Percentiles rank a stretch among this genome's conserved stretches.
Evolutionary conservation across 2,113 vertebrate species (phyloP).

Genomic region (Poeciliopsis occidentalis): DNA sequence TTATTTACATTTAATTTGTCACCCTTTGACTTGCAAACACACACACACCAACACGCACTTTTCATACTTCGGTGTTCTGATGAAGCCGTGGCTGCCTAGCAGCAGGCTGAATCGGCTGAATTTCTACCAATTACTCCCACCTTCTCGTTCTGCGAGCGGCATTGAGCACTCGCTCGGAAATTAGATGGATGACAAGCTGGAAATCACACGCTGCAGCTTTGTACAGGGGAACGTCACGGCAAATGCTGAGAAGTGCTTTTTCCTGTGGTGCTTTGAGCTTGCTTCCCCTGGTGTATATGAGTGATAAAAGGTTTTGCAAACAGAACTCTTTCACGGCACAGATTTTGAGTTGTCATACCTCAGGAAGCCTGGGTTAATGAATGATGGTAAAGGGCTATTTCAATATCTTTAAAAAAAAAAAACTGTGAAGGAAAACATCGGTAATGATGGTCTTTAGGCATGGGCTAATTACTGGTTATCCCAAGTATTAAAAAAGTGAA

Average conservation of each 20-base stretch:
- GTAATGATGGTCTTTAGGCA: not conserved
- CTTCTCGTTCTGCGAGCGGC: conserved; percentile 36
- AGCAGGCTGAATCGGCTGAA: conserved; percentile 47
- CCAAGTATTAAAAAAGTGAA: not conserved
- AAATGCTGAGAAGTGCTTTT: conserved; percentile 2
- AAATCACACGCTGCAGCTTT: conserved; percentile 17
- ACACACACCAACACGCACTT: conserved; percentile 2
- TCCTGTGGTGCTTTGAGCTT: not conserved
- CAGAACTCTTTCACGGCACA: not conserved
- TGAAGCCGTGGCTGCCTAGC: conserved; percentile 63
- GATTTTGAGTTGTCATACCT: not conserved
- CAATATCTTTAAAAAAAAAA: not conserved
- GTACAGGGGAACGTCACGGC: not conserved
- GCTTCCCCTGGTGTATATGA: not conserved
- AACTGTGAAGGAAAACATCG: not conserved
- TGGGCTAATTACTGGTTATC: not conserved
- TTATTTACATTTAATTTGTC: conserved; percentile 32
- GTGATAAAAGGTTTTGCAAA: not conserved
- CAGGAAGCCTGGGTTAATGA: not conserved
- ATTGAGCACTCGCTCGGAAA: conserved; percentile 15
- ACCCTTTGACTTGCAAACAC: not conserved
- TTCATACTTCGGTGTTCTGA: not conserved
- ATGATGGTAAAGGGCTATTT: not conserved
- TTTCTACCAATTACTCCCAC: conserved; percentile 38
- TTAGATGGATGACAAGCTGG: conserved; percentile 33